phyloP scores from a whole-genome alignment of 2,113 vertebrate species.

The Chlorocebus sabaeus region DNA sequence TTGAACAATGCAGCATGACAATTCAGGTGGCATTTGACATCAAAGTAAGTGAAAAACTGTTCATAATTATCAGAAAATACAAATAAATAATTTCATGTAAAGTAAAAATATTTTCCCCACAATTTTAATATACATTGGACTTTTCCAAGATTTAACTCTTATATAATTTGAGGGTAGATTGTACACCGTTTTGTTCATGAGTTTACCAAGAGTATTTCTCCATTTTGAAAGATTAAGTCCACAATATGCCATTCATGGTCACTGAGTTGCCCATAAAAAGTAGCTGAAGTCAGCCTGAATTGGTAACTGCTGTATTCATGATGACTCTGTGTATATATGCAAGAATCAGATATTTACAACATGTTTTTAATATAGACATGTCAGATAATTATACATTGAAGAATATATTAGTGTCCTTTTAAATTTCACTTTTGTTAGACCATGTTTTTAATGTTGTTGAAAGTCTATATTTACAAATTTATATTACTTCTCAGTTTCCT shows the following conservation, averaged over 20 bases:
- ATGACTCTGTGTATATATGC: neutral
- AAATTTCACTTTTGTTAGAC: neutral
- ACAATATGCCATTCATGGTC: rapidly evolving
- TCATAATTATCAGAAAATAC: neutral
- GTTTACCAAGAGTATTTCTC: neutral
- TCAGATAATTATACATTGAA: neutral
- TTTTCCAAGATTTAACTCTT: neutral
- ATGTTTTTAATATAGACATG: neutral
- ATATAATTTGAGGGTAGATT: neutral
- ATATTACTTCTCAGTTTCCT: neutral
- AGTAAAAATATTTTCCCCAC: neutral
- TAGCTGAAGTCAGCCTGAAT: neutral
- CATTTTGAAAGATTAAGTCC: neutral
- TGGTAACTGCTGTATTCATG: neutral
- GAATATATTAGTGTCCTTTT: neutral
- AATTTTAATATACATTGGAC: neutral
- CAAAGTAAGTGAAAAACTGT: neutral
- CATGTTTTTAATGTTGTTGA: neutral
- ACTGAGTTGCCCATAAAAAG: neutral
- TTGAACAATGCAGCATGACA: neutral
- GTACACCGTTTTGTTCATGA: neutral
- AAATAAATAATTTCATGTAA: neutral
- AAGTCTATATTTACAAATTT: neutral
- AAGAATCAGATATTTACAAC: neutral
- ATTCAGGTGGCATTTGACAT: neutral